A percentile compares a stretch with the other conserved stretches of the same genome.
Conservation (phyloP, 2,113 vertebrate genomes). For the Poicephalus gulielmi region DNA sequence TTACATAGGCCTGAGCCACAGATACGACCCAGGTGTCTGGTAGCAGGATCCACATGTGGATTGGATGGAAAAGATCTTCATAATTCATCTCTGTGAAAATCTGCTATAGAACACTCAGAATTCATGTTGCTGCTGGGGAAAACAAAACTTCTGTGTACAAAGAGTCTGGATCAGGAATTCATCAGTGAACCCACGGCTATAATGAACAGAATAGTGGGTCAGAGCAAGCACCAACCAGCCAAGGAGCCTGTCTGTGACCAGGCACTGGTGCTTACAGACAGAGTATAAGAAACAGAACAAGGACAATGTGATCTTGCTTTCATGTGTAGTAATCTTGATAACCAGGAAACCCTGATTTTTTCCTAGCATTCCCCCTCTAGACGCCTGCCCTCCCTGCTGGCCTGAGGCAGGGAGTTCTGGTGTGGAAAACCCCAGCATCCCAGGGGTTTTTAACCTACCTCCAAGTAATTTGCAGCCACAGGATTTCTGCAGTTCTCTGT, state of each 20-base stretch:
- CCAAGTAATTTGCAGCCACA: background rate
- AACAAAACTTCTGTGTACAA: background rate
- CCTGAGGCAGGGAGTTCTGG: background rate
- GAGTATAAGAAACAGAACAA: background rate
- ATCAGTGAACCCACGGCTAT: background rate
- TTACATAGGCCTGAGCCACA: background rate
- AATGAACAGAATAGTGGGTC: background rate
- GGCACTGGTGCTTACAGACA: background rate
- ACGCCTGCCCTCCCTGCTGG: background rate
- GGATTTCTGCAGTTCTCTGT: background rate
- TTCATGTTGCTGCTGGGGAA: background rate
- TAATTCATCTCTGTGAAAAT: background rate
- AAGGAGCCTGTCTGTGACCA: background rate
- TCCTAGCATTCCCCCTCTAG: background rate
- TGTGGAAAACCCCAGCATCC: rapidly evolving
- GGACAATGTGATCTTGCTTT: background rate
- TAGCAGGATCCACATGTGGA: background rate
- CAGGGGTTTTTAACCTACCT: background rate
- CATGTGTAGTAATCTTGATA: no score
- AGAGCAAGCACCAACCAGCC: background rate
- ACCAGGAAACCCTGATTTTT: background rate
- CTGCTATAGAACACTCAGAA: background rate
- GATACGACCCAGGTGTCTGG: background rate
- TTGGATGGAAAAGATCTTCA: background rate
- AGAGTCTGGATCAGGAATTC: background rate